These are phyloP conservation scores for Protonemura montana DNA, from an alignment of 2,888 invertebrate genomes.

Conservation along the genomic window DNA sequence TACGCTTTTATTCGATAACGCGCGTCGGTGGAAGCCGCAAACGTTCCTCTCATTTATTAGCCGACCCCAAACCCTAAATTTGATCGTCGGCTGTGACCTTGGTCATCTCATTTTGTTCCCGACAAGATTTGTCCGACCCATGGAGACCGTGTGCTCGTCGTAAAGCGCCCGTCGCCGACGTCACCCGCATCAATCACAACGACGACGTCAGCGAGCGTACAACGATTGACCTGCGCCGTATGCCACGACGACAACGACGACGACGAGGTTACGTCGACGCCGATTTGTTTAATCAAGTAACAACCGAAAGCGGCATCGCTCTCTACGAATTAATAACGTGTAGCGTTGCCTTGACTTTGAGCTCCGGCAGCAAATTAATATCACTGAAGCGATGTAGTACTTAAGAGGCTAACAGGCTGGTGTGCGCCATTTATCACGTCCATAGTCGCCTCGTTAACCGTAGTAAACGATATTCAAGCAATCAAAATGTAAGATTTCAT, in stretches of 20 bases:
- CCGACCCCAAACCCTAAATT: not conserved
- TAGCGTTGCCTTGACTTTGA: not conserved
- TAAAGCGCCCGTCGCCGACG: not conserved
- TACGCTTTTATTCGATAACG: not conserved
- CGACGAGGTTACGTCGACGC: not conserved
- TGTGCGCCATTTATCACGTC: conserved; percentile 28
- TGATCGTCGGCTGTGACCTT: not conserved
- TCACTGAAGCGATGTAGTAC: conserved; percentile 3
- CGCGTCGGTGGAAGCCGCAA: not conserved
- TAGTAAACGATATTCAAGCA: conserved; percentile 26
- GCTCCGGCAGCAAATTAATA: not conserved
- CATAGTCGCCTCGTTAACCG: conserved; percentile 7
- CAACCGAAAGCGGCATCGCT: not conserved
- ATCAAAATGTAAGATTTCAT: conserved; percentile 38
- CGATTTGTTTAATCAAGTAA: not conserved
- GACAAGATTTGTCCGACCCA: not conserved
- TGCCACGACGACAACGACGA: not conserved
- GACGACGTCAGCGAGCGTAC: not conserved
- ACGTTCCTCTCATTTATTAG: not conserved
- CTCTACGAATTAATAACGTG: not conserved
- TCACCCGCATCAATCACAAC: not conserved
- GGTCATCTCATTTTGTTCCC: not conserved
- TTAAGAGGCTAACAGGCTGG: conserved; percentile 23
- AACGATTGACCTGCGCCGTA: not conserved
- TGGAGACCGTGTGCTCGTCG: not conserved